Conservation (phyloP, 2,797 vertebrate genomes). For the Catamblyrhynchus diadema region DNA sequence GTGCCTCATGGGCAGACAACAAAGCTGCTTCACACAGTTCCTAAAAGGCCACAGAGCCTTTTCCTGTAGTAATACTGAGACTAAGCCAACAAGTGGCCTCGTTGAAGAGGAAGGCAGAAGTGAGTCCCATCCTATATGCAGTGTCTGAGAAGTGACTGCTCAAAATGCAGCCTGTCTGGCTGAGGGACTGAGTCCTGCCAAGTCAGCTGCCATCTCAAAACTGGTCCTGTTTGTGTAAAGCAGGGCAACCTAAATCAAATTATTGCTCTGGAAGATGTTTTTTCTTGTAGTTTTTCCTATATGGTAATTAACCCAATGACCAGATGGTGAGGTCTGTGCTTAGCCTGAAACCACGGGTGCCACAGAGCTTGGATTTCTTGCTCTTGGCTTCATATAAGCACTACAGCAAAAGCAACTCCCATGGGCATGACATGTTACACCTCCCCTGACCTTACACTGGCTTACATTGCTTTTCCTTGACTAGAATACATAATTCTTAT, state of each 20-base stretch:
- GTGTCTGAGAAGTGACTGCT: neutral
- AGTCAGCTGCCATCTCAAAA: neutral
- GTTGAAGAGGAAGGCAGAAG: neutral
- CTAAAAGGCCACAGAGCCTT: neutral
- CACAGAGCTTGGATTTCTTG: neutral
- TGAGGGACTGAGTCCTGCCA: neutral
- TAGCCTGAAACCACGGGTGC: neutral
- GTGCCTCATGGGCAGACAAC: neutral
- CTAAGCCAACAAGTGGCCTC: neutral
- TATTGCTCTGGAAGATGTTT: neutral
- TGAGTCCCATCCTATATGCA: neutral
- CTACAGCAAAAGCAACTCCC: neutral
- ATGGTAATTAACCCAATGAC: neutral
- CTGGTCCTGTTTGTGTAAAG: neutral
- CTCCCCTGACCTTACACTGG: neutral
- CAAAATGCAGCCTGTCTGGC: neutral
- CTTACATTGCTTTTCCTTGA: neutral
- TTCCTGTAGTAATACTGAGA: neutral
- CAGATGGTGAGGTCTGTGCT: neutral
- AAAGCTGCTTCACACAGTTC: neutral
- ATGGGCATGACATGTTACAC: neutral
- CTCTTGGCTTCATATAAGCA: neutral
- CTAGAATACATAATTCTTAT: conserved; percentile 41
- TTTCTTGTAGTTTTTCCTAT: neutral
- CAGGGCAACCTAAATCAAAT: neutral